Percentiles rank a stretch among this genome's conserved stretches.
Evolutionary conservation across 2,797 vertebrate species (phyloP).

Genomic region (Coluber constrictor): DNA sequence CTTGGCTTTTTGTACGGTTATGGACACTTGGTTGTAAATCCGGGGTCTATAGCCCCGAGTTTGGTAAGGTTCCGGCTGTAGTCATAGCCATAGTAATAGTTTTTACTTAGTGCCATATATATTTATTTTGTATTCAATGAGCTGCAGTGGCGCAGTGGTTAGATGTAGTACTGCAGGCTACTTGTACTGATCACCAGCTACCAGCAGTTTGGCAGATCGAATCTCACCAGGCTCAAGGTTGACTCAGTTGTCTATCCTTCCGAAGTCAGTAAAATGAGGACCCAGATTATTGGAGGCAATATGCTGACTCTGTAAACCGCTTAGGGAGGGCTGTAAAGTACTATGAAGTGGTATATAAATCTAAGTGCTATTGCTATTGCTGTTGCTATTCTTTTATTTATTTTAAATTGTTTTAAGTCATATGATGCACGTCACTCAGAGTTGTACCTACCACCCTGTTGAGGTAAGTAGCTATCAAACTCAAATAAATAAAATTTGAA

Average conservation of each 20-base stretch:
- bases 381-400: not conserved
- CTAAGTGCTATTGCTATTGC: no score
- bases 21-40: not conserved
- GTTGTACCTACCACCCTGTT: not conserved
- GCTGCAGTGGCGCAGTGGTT: no score
- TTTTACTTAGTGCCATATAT: not conserved
- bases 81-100: not conserved
- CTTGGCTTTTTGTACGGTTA: not conserved
- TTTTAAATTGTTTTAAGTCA: not conserved
- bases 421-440: not conserved
- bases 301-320: no score
- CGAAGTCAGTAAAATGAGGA: no score
- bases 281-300: no score
- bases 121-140: not conserved
- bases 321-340: no score
- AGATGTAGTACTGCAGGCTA: no score
- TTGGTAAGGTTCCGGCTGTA: not conserved
- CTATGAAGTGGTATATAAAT: no score
- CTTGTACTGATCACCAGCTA: no score
- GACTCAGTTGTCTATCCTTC: no score
- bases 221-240: no score
- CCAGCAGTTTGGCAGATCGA: no score
- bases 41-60: not conserved
- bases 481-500: not conserved
- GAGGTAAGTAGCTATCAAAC: not conserved